Evolutionary conservation across 2,797 vertebrate species (phyloP).

Genomic region (Enteromius anoplus): DNA sequence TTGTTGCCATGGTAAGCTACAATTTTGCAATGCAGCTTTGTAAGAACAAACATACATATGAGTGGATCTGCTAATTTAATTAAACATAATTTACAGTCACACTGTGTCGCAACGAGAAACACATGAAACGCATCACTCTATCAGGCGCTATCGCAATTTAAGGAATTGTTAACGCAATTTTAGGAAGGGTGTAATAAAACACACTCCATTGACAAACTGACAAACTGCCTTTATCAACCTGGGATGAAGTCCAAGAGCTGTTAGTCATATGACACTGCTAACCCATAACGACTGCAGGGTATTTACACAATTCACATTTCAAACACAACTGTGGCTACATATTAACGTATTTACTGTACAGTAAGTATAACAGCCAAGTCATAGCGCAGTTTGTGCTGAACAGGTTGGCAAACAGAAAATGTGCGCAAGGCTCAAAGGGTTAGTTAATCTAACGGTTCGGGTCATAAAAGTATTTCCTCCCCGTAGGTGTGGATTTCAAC

Average conservation of each 20-base stretch:
- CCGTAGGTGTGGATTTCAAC: not conserved
- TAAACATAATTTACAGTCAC: conserved; percentile 15
- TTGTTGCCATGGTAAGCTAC: not conserved
- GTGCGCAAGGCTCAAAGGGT: not conserved
- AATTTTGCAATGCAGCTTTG: not conserved
- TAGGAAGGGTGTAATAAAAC: conserved; percentile 32
- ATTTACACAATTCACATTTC: conserved; percentile 39
- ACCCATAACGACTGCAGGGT: conserved; percentile 13
- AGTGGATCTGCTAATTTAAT: not conserved
- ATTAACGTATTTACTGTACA: conserved; percentile 40
- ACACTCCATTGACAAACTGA: conserved; percentile 29
- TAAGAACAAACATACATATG: not conserved
- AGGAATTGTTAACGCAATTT: conserved; percentile 27
- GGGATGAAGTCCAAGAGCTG: conserved; percentile 46
- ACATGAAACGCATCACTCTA: not conserved
- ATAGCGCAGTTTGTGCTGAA: conserved; percentile 7
- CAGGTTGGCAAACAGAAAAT: conserved; percentile 19
- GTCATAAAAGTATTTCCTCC: conserved; percentile 26
- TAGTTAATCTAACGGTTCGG: conserved; percentile 22
- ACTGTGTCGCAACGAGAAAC: not conserved
- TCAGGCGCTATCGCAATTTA: conserved; percentile 16
- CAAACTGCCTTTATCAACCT: conserved; percentile 35
- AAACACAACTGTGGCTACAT: conserved; percentile 23
- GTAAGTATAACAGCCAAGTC: not conserved
- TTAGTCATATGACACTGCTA: conserved; percentile 18